Conservation (phyloP, 2,113 vertebrate species). For the Microcebus tavaratra region DNA sequence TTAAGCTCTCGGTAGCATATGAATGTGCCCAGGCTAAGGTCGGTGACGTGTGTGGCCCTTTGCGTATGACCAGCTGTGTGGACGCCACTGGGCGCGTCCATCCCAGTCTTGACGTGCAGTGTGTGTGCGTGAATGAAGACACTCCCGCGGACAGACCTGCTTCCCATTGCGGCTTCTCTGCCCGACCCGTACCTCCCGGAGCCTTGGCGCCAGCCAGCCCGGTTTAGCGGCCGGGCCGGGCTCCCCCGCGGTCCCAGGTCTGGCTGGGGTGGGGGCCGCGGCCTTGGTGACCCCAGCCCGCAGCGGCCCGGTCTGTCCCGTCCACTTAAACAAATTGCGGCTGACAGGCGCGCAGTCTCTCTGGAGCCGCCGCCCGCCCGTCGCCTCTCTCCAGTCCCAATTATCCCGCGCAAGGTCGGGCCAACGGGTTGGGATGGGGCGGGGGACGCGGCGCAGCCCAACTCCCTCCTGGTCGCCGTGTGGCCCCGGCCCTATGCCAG, state of each 20-base stretch:
- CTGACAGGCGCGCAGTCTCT: constrained; percentile 91
- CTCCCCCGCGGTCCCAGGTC: constrained; percentile 83
- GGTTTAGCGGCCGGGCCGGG: constrained; percentile 45
- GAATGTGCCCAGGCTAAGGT: not conserved
- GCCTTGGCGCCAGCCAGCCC: constrained; percentile 73
- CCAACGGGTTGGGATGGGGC: constrained; percentile 21
- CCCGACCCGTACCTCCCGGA: constrained; percentile 52
- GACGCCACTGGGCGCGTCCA: not conserved
- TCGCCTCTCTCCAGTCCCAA: constrained; percentile 79
- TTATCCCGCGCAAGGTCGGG: constrained; percentile 56
- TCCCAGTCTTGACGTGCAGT: not conserved
- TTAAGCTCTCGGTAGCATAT: too few species aligned
- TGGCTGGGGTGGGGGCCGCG: constrained; percentile 69
- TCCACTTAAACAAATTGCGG: constrained; percentile 89
- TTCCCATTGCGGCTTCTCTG: not conserved
- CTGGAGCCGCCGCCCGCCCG: constrained; percentile 82
- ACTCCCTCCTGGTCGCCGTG: not conserved
- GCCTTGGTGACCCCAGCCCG: constrained; percentile 88
- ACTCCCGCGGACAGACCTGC: not conserved
- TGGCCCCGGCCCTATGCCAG: not conserved
- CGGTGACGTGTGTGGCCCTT: not conserved
- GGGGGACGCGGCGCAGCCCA: not conserved
- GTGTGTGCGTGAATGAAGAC: not conserved
- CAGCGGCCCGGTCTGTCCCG: constrained; percentile 87
- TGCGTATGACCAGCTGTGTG: not conserved